Conservation (phyloP, 2,888 invertebrate genomes). For the Eurytoma adleriae region DNA sequence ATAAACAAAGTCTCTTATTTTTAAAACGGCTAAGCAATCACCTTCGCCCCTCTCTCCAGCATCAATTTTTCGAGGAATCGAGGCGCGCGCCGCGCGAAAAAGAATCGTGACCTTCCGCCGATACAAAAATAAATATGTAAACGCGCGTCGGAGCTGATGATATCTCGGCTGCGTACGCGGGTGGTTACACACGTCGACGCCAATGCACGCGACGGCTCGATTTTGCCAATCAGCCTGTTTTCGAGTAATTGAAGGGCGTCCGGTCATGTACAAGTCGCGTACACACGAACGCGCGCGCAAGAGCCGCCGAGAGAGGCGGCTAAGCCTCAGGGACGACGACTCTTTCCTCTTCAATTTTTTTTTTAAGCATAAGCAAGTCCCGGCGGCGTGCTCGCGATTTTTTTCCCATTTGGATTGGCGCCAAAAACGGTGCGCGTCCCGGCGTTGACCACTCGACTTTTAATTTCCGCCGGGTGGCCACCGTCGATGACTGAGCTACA, state of each 20-base stretch:
- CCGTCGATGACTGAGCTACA: no score
- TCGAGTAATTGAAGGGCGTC: constrained; percentile 57
- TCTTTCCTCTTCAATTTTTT: constrained; percentile 2
- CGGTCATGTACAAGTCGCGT: constrained; percentile 44
- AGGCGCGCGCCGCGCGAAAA: not conserved
- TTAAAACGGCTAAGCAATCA: no score
- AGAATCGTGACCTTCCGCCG: not conserved
- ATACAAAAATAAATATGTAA: not conserved
- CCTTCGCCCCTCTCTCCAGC: no score
- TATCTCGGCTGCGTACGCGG: not conserved
- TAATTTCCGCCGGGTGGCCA: no score
- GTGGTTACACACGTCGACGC: not conserved
- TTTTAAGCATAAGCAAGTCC: not conserved
- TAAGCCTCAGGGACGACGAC: constrained; percentile 46
- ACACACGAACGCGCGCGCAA: not conserved
- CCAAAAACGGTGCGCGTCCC: constrained; percentile 11
- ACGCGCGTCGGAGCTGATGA: not conserved
- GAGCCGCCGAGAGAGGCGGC: not conserved
- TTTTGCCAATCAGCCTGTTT: constrained; percentile 54
- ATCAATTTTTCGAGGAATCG: not conserved
- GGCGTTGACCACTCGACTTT: no score
- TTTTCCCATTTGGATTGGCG: constrained; percentile 7
- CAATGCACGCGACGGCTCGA: constrained; percentile 26
- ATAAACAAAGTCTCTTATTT: no score
- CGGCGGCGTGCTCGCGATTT: not conserved